Evolutionary conservation across 2,797 vertebrate species (phyloP).

Genomic region (Helostoma temminkii): DNA sequence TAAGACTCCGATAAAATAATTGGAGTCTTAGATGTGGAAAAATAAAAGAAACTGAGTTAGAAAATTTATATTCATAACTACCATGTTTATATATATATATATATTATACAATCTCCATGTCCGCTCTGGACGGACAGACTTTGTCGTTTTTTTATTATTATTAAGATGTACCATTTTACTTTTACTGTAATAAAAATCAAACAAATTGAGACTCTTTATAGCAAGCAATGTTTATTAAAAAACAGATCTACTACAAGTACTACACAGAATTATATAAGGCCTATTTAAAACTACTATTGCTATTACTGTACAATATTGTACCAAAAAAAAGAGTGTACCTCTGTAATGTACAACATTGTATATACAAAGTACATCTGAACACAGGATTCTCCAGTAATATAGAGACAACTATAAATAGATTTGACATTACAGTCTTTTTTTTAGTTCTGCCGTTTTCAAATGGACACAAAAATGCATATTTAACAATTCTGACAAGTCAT

Average conservation of each 20-base stretch:
- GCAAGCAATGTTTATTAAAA: slow-evolving; percentile 90
- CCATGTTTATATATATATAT: no score
- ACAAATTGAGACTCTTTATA: slow-evolving; percentile 66
- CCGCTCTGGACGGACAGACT: no score
- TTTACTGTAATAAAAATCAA: slow-evolving; percentile 21
- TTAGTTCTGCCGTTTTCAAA: slow-evolving; percentile 82
- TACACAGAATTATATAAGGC: slow-evolving; percentile 89
- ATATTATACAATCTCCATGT: no score
- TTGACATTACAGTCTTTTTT: slow-evolving; percentile 84
- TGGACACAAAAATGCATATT: slow-evolving; percentile 85
- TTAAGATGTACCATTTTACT: not conserved
- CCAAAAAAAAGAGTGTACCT: slow-evolving; percentile 90
- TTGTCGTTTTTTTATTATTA: no score
- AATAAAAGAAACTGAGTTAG: no score
- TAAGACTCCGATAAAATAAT: no score
- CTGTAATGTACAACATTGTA: slow-evolving; percentile 95
- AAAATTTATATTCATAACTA: no score
- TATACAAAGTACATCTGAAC: slow-evolving; percentile 95
- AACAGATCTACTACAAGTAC: slow-evolving; percentile 86
- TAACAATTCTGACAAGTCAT: slow-evolving; percentile 75
- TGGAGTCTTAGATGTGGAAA: no score
- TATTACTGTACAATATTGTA: slow-evolving; percentile 91
- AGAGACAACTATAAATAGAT: slow-evolving; percentile 91
- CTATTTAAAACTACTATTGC: slow-evolving; percentile 89
- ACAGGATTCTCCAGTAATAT: slow-evolving; percentile 90